Evolutionary conservation across 2,797 vertebrate genomes (phyloP), one percentile per base, ranked within the genome.

Genomic region (Bradypus variegatus): DNA sequence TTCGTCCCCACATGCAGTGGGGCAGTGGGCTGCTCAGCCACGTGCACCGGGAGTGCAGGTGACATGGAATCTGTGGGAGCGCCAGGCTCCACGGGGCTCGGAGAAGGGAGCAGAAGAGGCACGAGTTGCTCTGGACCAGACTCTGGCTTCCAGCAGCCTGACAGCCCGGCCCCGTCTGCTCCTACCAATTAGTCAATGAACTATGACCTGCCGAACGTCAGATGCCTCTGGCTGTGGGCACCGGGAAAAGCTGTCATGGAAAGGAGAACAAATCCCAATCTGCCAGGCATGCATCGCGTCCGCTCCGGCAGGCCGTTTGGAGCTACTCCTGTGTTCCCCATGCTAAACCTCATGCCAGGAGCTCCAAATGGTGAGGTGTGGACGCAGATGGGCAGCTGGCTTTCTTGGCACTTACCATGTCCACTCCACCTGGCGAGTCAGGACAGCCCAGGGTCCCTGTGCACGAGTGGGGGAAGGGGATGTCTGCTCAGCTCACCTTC

Each of bases 1-100:
- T 90, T 94, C 92, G 86, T 79, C 95, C 69, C 67, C 60, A 81
- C 78, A 23, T 10, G 86, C 83, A 73, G 81, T 60, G 53, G 89
- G 19, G n/a, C 18, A 62, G 86, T n/a, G 80, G 62, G 88, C 87
- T 90, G 87, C 41, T 64, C 2, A 5, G 14, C 67, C 88, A 73
- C 73, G 95, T 94, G 82, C 94, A 94, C 86, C 50, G 38, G 60
- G 73, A 91, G 73, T 88, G 86, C 88, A 29, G 29, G 83, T 78
- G 94, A 87, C 84, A 80, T 31, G 73, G 58, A 85, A 82, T 86
- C 33, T 60, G 78, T 67, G 65, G 48, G 90, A 60, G 94, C 33
- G 31, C 3, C 2, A 1, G 0, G 3, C 75, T n/a, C 21, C 33
- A 31, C 3, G 33, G 55, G 83, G 45, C 91, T 60, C 21, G 53